Evolutionary conservation across 2,113 vertebrate species (phyloP).

Genomic region (Solenodon paradoxus): DNA sequence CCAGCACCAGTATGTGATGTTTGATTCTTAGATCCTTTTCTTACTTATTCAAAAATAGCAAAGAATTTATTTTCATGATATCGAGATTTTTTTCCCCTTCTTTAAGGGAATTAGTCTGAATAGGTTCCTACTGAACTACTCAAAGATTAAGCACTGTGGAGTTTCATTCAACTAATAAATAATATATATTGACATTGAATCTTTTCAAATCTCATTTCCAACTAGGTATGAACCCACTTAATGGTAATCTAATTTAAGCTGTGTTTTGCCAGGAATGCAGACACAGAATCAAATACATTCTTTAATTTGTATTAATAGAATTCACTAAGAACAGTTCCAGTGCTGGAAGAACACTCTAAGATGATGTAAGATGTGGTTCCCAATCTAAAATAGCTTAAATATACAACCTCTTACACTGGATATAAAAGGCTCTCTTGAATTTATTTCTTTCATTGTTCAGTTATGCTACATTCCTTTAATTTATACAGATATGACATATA

Average conservation of each 20-base stretch:
- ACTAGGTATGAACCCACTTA: not conserved
- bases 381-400: not conserved
- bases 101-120: not conserved
- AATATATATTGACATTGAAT: constrained; percentile 8
- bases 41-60: not conserved
- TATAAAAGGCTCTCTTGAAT: not conserved
- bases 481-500: not conserved
- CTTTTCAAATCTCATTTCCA: constrained; percentile 24
- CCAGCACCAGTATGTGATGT: not conserved
- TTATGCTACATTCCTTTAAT: not conserved
- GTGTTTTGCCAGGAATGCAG: not conserved
- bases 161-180: constrained; percentile 25
- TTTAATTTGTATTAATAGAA: constrained; percentile 21
- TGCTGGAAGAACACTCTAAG: not conserved
- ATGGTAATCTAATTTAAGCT: not conserved
- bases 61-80: constrained; percentile 1
- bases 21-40: constrained; percentile 24
- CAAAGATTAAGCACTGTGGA: constrained; percentile 1
- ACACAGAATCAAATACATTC: not conserved
- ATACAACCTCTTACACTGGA: not conserved
- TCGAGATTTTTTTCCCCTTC: not conserved
- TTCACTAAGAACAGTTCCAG: not conserved
- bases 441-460: not conserved
- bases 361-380: not conserved
- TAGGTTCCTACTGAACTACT: not conserved